Conservation (phyloP, 2,797 vertebrate genomes). For the Trachops cirrhosus region DNA sequence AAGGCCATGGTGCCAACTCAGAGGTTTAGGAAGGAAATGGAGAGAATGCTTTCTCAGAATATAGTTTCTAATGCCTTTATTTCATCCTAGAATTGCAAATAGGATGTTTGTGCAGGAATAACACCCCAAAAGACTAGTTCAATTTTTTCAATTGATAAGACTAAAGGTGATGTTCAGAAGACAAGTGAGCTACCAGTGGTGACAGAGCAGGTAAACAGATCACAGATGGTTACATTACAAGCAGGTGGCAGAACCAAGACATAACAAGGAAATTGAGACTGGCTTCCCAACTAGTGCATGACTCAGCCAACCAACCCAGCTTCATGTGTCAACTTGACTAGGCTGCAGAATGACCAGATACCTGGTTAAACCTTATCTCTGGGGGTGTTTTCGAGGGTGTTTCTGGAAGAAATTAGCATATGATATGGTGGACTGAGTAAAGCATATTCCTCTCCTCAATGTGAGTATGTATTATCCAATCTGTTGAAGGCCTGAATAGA, state of each 20-base stretch:
- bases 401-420: not conserved
- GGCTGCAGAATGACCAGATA: not conserved
- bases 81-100: not conserved
- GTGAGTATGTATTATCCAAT: not conserved
- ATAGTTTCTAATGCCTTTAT: not conserved
- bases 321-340: not conserved
- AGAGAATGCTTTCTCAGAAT: not conserved
- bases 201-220: not conserved
- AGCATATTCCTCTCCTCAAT: not conserved
- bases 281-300: fast-evolving
- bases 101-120: not conserved
- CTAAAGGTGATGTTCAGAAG: not conserved
- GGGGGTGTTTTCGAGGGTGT: not conserved
- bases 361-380: not conserved
- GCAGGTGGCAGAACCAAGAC: not conserved
- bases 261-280: not conserved
- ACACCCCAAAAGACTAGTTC: not conserved
- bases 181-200: not conserved
- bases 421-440: not conserved
- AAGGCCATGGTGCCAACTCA: not conserved
- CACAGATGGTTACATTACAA: not conserved
- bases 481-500: not conserved
- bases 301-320: not conserved
- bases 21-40: not conserved
- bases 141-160: not conserved